These are phyloP conservation scores for Achroia grisella DNA, from an alignment of 1,140 invertebrate genomes.

Conservation along the genomic window DNA sequence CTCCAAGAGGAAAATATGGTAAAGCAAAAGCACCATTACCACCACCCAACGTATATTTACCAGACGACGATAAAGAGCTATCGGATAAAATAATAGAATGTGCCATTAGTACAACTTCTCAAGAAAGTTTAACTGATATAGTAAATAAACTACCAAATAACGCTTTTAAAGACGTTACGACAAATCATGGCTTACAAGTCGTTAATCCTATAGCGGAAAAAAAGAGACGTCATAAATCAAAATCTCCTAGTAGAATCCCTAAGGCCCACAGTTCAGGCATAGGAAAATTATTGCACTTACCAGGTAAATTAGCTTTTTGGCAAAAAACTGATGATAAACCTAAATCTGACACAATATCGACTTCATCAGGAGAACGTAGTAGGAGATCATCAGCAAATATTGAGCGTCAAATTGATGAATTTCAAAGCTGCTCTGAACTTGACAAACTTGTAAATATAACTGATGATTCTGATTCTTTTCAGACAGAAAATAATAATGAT, in stretches of 20 bases:
- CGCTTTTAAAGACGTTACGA: constrained; percentile 12
- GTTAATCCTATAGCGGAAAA: constrained; percentile 31
- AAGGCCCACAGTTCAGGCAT: constrained; percentile 40
- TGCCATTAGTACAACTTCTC: constrained; percentile 8
- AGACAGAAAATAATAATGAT: constrained; percentile 10
- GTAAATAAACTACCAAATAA: constrained; percentile 18
- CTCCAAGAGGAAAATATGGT: constrained; percentile 56
- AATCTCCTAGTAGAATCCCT: constrained; percentile 34
- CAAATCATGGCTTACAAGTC: constrained; percentile 15
- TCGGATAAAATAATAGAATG: background rate
- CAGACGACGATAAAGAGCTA: background rate
- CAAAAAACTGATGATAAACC: constrained; percentile 49
- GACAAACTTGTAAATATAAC: constrained; percentile 10
- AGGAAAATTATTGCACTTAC: constrained; percentile 63
- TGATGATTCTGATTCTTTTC: background rate
- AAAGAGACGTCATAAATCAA: constrained; percentile 40
- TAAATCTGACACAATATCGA: constrained; percentile 34
- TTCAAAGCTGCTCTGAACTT: constrained; percentile 36
- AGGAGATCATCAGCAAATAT: constrained; percentile 39
- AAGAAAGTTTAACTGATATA: constrained; percentile 24
- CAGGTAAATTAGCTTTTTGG: constrained; percentile 69
- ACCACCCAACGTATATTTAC: constrained; percentile 29
- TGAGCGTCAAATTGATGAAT: constrained; percentile 25
- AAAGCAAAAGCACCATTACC: constrained; percentile 64
- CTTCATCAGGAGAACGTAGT: constrained; percentile 30